Percentiles rank a stretch among this genome's conserved stretches.
These are phyloP conservation scores for Alaudala cheleensis DNA, from an alignment of 2,113 vertebrate genomes.

Conservation along the genomic window DNA sequence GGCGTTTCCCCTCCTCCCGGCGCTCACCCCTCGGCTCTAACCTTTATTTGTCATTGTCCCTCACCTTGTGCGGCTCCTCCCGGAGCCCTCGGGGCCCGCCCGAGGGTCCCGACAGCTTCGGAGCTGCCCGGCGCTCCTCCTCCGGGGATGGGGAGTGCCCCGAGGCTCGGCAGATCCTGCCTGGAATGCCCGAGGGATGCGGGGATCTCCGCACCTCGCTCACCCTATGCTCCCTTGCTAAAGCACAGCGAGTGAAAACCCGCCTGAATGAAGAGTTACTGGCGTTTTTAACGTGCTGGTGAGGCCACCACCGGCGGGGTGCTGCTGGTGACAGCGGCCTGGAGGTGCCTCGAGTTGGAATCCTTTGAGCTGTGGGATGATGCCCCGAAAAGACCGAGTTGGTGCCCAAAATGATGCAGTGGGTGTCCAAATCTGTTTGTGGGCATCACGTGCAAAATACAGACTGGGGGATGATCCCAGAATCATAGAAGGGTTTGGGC, in stretches of 20 bases:
- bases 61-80: neutral
- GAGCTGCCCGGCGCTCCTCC: neutral
- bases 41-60: constrained; percentile 20
- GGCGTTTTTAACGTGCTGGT: fast-evolving
- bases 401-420: fast-evolving
- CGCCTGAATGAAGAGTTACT: fast-evolving
- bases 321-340: neutral
- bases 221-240: fast-evolving
- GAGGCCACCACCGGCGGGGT: fast-evolving
- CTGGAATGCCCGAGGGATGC: fast-evolving
- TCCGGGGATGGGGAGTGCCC: neutral
- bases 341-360: neutral
- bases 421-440: neutral
- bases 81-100: neutral
- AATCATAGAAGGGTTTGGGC: fast-evolving
- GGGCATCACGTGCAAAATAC: fast-evolving
- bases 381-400: neutral
- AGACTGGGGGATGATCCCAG: neutral
- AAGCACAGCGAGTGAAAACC: neutral
- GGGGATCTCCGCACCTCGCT: fast-evolving
- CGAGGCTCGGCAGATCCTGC: neutral
- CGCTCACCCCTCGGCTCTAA: neutral
- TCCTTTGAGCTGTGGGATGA: neutral
- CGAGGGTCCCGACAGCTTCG: neutral
- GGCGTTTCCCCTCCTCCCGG: neutral